These are phyloP conservation scores for Pygoscelis antarcticus DNA, from an alignment of 2,113 vertebrate genomes.

Conservation along the genomic window DNA sequence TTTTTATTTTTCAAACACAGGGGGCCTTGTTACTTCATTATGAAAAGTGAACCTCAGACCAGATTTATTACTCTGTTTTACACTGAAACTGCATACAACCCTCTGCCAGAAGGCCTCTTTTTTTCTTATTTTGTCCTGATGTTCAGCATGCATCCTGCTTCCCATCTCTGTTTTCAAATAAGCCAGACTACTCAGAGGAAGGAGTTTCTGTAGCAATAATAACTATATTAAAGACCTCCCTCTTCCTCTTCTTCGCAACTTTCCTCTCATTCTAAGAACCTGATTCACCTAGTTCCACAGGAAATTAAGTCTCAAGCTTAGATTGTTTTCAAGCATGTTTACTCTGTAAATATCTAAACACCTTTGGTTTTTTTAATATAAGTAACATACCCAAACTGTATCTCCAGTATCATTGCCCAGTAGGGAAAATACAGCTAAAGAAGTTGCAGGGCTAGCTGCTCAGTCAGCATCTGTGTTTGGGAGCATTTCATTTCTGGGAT, in stretches of 20 bases:
- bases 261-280: neutral
- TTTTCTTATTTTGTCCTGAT: neutral
- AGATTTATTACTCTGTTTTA: neutral
- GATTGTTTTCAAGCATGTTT: neutral
- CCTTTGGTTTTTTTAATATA: neutral
- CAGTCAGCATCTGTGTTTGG: neutral
- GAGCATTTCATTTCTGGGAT: neutral
- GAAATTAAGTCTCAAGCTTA: neutral
- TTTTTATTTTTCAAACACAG: neutral
- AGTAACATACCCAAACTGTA: neutral
- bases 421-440: neutral
- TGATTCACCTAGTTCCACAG: neutral
- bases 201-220: neutral
- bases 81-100: neutral
- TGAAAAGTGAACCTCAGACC: neutral
- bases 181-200: neutral
- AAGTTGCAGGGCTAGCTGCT: neutral
- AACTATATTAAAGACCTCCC: neutral
- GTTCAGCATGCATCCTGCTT: neutral
- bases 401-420: neutral
- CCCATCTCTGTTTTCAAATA: neutral
- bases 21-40: neutral
- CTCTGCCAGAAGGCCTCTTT: neutral
- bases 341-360: neutral
- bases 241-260: neutral